Percentiles rank a stretch among this genome's conserved stretches.
These are phyloP conservation scores for Limnephilus lunatus DNA, from an alignment of 2,888 invertebrate species.

Conservation along the genomic window DNA sequence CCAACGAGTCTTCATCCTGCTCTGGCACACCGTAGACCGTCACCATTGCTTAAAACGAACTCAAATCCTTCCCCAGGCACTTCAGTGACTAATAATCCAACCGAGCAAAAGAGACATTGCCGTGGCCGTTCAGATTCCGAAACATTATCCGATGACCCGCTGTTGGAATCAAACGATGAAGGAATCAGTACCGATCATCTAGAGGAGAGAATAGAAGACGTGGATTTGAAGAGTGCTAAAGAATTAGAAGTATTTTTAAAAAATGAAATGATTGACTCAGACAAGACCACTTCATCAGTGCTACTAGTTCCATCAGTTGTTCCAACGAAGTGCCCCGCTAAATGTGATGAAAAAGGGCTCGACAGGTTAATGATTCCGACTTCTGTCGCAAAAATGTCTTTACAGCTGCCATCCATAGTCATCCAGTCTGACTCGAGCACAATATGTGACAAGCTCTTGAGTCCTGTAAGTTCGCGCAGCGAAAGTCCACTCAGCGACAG, in stretches of 20 bases:
- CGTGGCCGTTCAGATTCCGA: conserved; percentile 85
- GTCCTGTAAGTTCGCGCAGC: conserved; percentile 87
- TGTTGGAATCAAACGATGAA: conserved; percentile 86
- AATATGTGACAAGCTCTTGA: conserved; percentile 78
- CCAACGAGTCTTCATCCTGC: conserved; percentile 68
- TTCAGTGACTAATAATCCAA: conserved; percentile 68
- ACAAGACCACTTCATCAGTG: conserved; percentile 72
- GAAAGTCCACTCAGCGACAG: conserved; percentile 88
- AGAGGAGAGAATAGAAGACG: conserved; percentile 84
- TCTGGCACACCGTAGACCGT: conserved; percentile 74
- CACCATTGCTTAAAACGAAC: conserved; percentile 81
- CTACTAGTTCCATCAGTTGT: conserved; percentile 75
- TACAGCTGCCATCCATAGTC: conserved; percentile 80
- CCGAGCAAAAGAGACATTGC: conserved; percentile 75
- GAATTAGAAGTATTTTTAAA: conserved; percentile 77
- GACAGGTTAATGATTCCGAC: conserved; percentile 75
- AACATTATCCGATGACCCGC: conserved; percentile 84
- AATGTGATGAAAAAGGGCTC: conserved; percentile 77
- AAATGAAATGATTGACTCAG: conserved; percentile 71
- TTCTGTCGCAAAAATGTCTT: conserved; percentile 69
- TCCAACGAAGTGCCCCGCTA: conserved; percentile 77
- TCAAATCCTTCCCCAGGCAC: conserved; percentile 75
- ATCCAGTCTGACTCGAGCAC: conserved; percentile 75
- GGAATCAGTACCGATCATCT: conserved; percentile 86
- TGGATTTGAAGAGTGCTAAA: conserved; percentile 82